Conservation (phyloP, 1,140 invertebrate genomes). For the Nylanderia fulva region DNA sequence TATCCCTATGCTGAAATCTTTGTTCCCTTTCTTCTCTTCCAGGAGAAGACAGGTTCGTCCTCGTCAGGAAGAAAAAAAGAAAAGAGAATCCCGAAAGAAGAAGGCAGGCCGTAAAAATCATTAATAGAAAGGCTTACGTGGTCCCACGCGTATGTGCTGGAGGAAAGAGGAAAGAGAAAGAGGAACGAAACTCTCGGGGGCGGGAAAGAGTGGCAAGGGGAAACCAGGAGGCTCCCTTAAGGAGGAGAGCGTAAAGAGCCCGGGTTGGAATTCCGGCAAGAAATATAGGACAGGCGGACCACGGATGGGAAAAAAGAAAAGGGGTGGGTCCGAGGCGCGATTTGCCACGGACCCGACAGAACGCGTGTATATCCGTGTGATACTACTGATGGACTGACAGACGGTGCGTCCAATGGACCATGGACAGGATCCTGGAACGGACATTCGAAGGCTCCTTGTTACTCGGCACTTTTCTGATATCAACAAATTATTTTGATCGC, state of each 20-base stretch:
- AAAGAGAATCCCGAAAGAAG: background rate
- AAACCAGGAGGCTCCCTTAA: slow-evolving; percentile 60
- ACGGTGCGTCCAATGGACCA: slow-evolving; percentile 13
- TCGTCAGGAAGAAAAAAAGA: slow-evolving; percentile 67
- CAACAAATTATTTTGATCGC: too few species aligned
- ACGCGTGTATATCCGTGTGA: slow-evolving; percentile 31
- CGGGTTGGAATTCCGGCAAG: slow-evolving; percentile 74
- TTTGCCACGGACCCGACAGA: slow-evolving; percentile 76
- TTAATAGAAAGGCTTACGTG: slow-evolving; percentile 77
- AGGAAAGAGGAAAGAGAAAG: background rate
- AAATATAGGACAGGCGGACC: slow-evolving; percentile 76
- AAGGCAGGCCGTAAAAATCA: slow-evolving; percentile 76
- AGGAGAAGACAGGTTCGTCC: slow-evolving; percentile 47
- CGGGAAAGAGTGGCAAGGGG: slow-evolving; percentile 31
- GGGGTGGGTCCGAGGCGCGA: slow-evolving; percentile 73
- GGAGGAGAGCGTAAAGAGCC: slow-evolving; percentile 72
- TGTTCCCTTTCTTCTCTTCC: background rate
- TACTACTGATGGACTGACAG: slow-evolving; percentile 23
- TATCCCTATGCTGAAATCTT: background rate
- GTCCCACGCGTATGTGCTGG: slow-evolving; percentile 52
- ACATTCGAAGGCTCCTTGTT: background rate
- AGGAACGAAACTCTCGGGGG: background rate
- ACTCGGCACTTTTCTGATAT: background rate
- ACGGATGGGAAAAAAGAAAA: slow-evolving; percentile 70
- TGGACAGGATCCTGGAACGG: background rate